Evolutionary conservation across 2,113 vertebrate genomes (phyloP), one percentile per base, ranked within the genome.

Genomic region (Cichladusa arquata): DNA sequence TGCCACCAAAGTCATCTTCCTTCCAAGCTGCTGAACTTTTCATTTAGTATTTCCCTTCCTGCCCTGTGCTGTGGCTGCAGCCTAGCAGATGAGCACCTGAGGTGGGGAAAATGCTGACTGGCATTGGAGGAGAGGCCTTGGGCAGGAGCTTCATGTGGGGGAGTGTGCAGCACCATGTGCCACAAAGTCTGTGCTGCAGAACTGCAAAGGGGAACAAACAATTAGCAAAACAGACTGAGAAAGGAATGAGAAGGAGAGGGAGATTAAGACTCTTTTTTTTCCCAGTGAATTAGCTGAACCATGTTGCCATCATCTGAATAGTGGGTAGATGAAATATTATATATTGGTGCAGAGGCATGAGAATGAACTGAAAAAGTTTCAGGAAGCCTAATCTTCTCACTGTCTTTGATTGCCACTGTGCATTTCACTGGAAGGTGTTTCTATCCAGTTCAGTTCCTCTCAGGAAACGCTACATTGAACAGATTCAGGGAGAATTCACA

Each of bases 61-160:
- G 33, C 7, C 12, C 33, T 44, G 31, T 50, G 36, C n/a, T 14
- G 3, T 1, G 2, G 44, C 61, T 76, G 53, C 51, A 78, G 36
- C 24, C 24, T 13, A 36, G 40, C 42, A 64, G 25, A 19, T 11
- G 26, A 28, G 29, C 33, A 25, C 8, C 51, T 33, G 42, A 44
- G 33, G 11, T 24, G 34, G 53, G 26, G 11, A 57, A 12, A 51
- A 72, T 76, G 33, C 28, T 40, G 47, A 40, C 12, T 5, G n/a
- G 50, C 29, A 13, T 40, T 40, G 38, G n/a, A n/a, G n/a, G n/a
- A 84, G 19, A 5, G 5, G 23, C 16, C 22, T 5, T 0, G 0
- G 9, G 10, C 18, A 58, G 38, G 25, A 58, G 19, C 12, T 61
- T 31, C 25, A 44, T 6, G 24, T 3, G 1, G 5, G 23, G 28